phyloP scores from a whole-genome alignment of 1,140 invertebrate species.

The Pseudachorutes palmiensis region DNA sequence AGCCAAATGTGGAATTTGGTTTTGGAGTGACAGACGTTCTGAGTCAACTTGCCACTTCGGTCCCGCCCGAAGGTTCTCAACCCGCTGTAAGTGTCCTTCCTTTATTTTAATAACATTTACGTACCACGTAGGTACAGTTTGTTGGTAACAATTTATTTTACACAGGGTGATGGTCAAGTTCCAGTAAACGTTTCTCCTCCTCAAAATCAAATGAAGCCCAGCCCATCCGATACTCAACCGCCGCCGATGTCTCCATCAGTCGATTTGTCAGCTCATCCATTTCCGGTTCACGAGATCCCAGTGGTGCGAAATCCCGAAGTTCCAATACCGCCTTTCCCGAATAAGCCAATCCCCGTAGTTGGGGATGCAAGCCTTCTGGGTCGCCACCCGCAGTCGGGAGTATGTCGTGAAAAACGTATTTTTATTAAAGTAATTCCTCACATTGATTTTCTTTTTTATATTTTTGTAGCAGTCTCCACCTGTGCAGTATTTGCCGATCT shows the following conservation, averaged over 20 bases:
- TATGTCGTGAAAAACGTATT: neutral
- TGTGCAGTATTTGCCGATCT: neutral
- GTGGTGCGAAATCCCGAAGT: neutral
- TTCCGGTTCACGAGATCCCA: too few species aligned
- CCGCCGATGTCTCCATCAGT: too few species aligned
- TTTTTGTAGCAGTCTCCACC: neutral
- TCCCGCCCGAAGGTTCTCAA: neutral
- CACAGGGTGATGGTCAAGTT: too few species aligned
- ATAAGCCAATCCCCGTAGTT: neutral
- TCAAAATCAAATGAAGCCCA: too few species aligned
- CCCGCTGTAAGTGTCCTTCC: neutral
- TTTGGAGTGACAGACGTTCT: neutral
- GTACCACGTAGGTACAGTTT: too few species aligned
- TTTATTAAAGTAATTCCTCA: too few species aligned
- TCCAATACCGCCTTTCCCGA: neutral
- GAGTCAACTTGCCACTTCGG: neutral
- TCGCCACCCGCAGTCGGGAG: neutral
- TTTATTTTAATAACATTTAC: too few species aligned
- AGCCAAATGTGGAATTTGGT: neutral
- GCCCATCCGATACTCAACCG: too few species aligned
- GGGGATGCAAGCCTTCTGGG: neutral
- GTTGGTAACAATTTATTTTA: too few species aligned
- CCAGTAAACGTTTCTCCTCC: too few species aligned
- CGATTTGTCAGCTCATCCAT: too few species aligned
- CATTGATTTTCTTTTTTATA: too few species aligned